Base-by-base conservation (phyloP, 37 sponge, comb jelly and placozoan species). In the Crambe crambe region DNA sequence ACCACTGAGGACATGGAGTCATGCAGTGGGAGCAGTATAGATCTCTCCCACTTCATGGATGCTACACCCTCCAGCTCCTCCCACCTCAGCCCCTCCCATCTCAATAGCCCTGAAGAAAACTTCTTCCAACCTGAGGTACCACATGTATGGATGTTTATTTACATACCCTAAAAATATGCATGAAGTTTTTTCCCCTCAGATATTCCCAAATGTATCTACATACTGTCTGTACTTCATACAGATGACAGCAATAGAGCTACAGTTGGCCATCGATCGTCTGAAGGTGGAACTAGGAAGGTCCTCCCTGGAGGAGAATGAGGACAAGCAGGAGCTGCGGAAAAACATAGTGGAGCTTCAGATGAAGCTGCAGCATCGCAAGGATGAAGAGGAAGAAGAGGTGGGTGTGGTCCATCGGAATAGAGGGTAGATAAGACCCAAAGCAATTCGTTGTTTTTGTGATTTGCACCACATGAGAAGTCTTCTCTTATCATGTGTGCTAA, bases 311-410 rank as follows among this genome's bases (percentile, higher is more conserved):
- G 68, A 57, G 57, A 40, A 2, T 34, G 62, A 21, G 76, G 42
- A 65, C 37, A 64, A 76, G 32, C 36, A 75, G 37, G 30, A 10
- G 15, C 56, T 78, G 51, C 17, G 85, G 43, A 58, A 72, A 75
- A 85, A 61, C 6, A 59, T 89, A 25, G 79, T 89, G 9, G 36
- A 68, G 42, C 68, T 83, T 25, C 91, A 90, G 61, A 72, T 90
- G 51, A 26, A 57, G 27, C 77, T 85, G 4, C 91, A 78, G 42
- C 47, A 72, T 42, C 70, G 80, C 44, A 43, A 35, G 60, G 58
- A 54, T 27, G 75, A 58, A 37, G 39, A 54, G 8, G 39, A 23
- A 15, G 39, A 23, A 15, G 72, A 70, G 44, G 72, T 44, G 72
- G 34, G 75, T 22, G 61, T 21, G 59, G 54, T 12, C 27, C 17